These are phyloP conservation scores for Daubentonia madagascariensis DNA, from an alignment of 2,113 vertebrate genomes.

Conservation along the genomic window DNA sequence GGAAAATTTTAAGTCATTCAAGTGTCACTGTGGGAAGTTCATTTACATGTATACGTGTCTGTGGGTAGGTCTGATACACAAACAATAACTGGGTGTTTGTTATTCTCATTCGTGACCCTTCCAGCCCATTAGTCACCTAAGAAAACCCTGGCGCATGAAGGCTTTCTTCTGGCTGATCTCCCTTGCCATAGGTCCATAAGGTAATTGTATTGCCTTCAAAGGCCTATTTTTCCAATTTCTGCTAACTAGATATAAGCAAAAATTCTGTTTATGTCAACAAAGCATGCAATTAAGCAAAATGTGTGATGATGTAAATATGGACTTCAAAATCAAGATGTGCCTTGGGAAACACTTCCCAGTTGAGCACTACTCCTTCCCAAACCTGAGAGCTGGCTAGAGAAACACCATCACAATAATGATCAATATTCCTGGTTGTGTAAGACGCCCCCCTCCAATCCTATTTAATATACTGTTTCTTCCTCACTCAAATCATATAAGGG, in stretches of 20 bases:
- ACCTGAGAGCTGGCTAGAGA: neutral
- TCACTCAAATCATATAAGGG: neutral
- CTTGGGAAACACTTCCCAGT: neutral
- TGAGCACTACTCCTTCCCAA: neutral
- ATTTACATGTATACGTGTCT: neutral
- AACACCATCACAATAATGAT: rapidly evolving
- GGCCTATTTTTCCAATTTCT: constrained; percentile 31
- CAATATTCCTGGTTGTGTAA: neutral
- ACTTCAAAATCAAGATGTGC: neutral
- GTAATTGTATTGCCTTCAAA: constrained; percentile 43
- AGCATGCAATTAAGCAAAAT: constrained; percentile 45
- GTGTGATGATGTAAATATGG: neutral
- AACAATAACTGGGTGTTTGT: neutral
- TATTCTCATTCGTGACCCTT: neutral
- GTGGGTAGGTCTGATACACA: neutral
- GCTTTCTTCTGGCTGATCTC: constrained; percentile 11
- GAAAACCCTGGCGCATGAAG: neutral
- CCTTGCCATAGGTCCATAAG: constrained; percentile 37
- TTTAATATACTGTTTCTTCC: neutral
- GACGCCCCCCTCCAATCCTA: neutral
- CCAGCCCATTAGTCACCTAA: neutral
- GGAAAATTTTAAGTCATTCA: constrained; percentile 1
- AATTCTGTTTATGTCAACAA: constrained; percentile 60
- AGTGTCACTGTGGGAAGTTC: neutral
- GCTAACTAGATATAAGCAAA: constrained; percentile 56